These are phyloP conservation scores for Patella ulyssiponensis DNA, from an alignment of 2,888 invertebrate genomes.

Conservation along the genomic window DNA sequence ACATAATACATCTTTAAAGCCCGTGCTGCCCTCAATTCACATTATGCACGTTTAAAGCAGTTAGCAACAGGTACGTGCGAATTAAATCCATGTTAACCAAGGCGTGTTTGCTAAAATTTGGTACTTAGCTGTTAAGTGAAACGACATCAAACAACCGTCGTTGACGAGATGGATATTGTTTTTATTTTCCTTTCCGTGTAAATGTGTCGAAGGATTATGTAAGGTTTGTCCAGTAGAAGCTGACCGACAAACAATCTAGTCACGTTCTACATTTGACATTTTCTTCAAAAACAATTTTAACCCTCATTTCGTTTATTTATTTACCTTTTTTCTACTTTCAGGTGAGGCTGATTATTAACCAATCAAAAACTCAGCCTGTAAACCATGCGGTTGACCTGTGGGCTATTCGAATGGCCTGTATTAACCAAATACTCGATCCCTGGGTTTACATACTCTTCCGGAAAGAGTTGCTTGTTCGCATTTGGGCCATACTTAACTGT, in stretches of 20 bases:
- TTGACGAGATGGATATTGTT: background rate
- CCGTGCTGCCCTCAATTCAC: too few species aligned
- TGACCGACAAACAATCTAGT: background rate
- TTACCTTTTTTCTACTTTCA: conserved; percentile 31
- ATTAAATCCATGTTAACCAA: too few species aligned
- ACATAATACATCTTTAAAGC: too few species aligned
- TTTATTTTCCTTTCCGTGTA: too few species aligned
- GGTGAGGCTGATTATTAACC: conserved; percentile 54
- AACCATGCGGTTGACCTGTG: conserved; percentile 51
- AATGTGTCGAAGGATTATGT: background rate
- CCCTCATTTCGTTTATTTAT: background rate
- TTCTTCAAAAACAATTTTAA: background rate
- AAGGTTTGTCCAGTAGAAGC: background rate
- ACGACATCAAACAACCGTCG: too few species aligned
- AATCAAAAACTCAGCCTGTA: conserved; percentile 24
- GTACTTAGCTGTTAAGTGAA: too few species aligned
- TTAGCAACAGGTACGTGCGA: too few species aligned
- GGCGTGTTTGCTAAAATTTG: too few species aligned
- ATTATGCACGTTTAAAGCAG: too few species aligned
- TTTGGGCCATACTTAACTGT: conserved; percentile 33
- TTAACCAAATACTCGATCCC: conserved; percentile 65
- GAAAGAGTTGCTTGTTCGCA: conserved; percentile 35
- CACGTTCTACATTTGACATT: background rate
- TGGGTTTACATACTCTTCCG: conserved; percentile 66
- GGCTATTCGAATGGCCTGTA: conserved; percentile 57